Evolutionary conservation across 1,140 invertebrate species (phyloP).

Genomic region (Goniozus legneri): DNA sequence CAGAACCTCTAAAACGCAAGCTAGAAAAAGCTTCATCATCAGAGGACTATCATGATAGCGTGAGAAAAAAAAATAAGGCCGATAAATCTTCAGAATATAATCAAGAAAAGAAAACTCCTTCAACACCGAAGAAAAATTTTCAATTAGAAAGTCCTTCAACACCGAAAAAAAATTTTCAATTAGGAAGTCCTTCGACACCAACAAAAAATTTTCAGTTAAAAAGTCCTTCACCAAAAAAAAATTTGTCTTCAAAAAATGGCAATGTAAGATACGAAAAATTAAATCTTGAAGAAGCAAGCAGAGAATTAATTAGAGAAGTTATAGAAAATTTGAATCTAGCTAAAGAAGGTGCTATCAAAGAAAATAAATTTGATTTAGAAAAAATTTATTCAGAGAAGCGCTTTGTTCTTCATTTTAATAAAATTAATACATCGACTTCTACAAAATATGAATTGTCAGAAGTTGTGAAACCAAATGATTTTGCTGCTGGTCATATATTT

Average conservation of each 20-base stretch:
- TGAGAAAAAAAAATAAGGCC: no score
- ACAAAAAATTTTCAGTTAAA: not conserved
- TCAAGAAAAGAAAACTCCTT: not conserved
- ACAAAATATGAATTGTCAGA: conserved; percentile 29
- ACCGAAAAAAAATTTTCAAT: not conserved
- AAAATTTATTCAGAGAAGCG: conserved; percentile 25
- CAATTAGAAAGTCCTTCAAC: not conserved
- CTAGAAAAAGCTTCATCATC: no score
- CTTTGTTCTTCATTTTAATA: conserved; percentile 21
- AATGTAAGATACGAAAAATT: not conserved
- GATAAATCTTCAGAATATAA: not conserved
- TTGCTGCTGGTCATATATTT: conserved; percentile 28
- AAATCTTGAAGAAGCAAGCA: not conserved
- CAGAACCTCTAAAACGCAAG: no score
- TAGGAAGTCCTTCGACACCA: not conserved
- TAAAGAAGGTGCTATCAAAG: conserved; percentile 24
- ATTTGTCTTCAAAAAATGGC: not conserved
- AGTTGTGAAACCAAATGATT: conserved; percentile 27
- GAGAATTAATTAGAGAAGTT: conserved; percentile 5
- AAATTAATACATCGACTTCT: conserved; percentile 13
- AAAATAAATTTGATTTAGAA: conserved; percentile 35
- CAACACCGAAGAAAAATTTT: not conserved
- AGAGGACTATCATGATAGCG: no score
- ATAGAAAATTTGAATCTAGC: conserved; percentile 38
- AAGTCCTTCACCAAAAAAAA: not conserved